phyloP scores from a whole-genome alignment of 1,140 invertebrate species.

The Wiebesia pumilae region DNA sequence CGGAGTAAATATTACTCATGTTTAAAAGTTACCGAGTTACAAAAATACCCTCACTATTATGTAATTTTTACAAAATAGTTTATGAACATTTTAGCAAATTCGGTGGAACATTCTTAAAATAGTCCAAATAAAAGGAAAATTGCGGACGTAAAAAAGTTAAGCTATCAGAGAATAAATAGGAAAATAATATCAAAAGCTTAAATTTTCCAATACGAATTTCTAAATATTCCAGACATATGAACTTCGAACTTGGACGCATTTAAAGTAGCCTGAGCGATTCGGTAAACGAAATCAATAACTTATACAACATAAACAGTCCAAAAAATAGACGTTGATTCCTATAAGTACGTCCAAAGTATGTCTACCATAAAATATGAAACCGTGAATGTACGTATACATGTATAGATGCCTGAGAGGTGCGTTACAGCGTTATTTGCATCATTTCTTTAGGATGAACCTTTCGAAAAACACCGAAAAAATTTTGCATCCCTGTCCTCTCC shows the following conservation, averaged over 20 bases:
- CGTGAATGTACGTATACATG: background rate
- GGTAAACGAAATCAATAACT: background rate
- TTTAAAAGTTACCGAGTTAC: too few species aligned
- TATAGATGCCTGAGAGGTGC: background rate
- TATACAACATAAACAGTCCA: background rate
- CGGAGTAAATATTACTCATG: too few species aligned
- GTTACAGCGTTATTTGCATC: background rate
- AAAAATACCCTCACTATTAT: too few species aligned
- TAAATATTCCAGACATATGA: background rate
- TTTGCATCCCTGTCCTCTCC: background rate
- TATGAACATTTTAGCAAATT: too few species aligned
- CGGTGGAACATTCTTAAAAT: too few species aligned
- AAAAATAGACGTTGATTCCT: background rate
- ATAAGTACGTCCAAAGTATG: background rate
- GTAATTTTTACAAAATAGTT: too few species aligned
- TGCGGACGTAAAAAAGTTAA: background rate
- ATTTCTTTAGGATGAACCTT: background rate
- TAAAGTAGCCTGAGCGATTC: background rate
- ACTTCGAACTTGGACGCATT: background rate
- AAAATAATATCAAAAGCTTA: background rate
- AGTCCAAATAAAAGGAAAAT: background rate
- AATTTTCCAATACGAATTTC: background rate
- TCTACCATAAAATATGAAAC: background rate
- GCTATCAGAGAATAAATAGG: background rate
- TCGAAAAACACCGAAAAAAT: background rate